Evolutionary conservation across 2,113 vertebrate species (phyloP).

Genomic region (Agapornis roseicollis): DNA sequence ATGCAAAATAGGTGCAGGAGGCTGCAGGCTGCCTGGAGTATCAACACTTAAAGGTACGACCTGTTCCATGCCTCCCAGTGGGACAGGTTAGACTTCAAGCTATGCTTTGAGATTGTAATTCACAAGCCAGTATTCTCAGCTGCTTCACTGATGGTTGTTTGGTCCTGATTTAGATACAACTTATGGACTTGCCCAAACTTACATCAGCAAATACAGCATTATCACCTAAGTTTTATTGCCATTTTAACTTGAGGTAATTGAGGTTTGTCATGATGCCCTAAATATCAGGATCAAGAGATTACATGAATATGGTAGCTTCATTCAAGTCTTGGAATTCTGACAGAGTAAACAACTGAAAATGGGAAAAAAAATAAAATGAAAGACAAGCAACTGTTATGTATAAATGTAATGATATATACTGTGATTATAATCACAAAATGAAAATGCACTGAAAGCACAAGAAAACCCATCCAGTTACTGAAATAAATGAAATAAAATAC

Average conservation of each 20-base stretch:
- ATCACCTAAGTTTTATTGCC: background rate
- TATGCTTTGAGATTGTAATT: background rate
- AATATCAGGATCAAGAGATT: background rate
- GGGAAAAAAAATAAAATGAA: background rate
- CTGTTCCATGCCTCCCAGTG: background rate
- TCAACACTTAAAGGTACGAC: background rate
- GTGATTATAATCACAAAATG: background rate
- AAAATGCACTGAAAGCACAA: background rate
- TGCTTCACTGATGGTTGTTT: background rate
- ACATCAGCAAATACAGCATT: background rate
- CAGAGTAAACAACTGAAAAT: background rate
- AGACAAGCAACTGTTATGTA: background rate
- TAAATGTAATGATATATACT: background rate
- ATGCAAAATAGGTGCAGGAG: background rate
- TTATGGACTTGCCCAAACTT: background rate
- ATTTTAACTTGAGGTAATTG: background rate
- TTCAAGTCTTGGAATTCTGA: background rate
- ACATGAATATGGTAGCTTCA: background rate
- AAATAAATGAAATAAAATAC: background rate
- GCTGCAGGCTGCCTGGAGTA: background rate
- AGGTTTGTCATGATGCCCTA: background rate
- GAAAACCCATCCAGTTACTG: background rate
- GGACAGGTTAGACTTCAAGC: background rate
- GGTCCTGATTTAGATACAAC: background rate
- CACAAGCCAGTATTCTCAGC: background rate